Conservation (phyloP, 2,888 invertebrate species). For the Mimachlamys varia region DNA sequence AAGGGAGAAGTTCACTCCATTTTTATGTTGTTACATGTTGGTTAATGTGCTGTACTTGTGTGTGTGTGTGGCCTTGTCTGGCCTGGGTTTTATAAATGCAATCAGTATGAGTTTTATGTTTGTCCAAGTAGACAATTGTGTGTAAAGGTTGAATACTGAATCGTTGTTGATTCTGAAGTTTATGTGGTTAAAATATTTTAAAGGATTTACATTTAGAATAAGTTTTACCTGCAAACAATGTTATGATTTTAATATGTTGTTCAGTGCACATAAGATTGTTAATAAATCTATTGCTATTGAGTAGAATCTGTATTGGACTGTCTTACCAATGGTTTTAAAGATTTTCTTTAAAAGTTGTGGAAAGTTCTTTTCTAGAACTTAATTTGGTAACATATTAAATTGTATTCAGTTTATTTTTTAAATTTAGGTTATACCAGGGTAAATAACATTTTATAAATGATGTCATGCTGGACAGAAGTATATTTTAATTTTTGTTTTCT, state of each 20-base stretch:
- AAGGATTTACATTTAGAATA: not conserved
- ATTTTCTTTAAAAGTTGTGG: not conserved
- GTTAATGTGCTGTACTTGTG: not conserved
- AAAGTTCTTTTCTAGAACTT: not conserved
- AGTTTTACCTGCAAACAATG: not conserved
- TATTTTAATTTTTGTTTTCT: too few species aligned
- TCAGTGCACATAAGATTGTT: conserved; percentile 11
- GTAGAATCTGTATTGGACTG: not conserved
- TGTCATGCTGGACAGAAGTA: too few species aligned
- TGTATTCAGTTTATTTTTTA: too few species aligned
- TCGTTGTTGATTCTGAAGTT: not conserved
- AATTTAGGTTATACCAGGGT: too few species aligned
- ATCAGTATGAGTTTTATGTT: not conserved
- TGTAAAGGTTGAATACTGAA: not conserved
- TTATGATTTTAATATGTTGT: not conserved
- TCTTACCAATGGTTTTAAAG: not conserved
- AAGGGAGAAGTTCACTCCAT: not conserved
- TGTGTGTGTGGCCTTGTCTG: not conserved
- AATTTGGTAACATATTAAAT: too few species aligned
- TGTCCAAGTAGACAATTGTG: not conserved
- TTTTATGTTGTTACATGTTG: not conserved
- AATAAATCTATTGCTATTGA: not conserved
- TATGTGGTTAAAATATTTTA: not conserved
- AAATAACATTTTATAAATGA: too few species aligned
- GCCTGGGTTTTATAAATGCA: not conserved